Base-by-base conservation (phyloP, 2,888 invertebrate genomes). In the Allacma fusca region DNA sequence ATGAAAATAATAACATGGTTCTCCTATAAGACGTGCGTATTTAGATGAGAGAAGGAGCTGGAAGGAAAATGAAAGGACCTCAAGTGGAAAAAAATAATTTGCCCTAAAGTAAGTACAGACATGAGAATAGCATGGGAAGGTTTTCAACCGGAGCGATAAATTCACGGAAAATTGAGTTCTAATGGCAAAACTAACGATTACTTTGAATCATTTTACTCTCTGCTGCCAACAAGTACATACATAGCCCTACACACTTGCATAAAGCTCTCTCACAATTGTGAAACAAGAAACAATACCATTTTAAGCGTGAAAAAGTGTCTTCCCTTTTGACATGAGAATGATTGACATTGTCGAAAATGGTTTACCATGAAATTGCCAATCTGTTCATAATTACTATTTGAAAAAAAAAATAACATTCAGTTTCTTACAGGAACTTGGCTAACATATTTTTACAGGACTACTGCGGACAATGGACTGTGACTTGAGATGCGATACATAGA, bases 21-120 rank as follows among this genome's bases (percentile, higher is more conserved):
- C 24, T 23, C 21, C 24, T 62, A 24, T 26, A 12, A 62, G 9
- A 34, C 4, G n/a, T n/a, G 9, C 34, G 9, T 34, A 34, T 34
- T 34, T 34, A 34, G 34, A 34, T 34, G 34, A 34, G 24, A 5
- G 24, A 4, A 62, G 24, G 62, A 62, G 4, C 62, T 24, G 62
- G 24, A n/a, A 43, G 69, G 44, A 44, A 43, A 57, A 29, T 23
- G 29, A 21, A 13, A 57, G 24, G 21, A 24, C 50, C 28, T 59
- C 57, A 71, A 28, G 71, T 59, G 71, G 71, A 71, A 71, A 71
- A 70, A 57, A 71, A 71, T 71, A 50, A 57, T 29, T 23, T 71
- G 34, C 21, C 59, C 23, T 59, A 19, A 26, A 62, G 23, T 23
- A 24, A 12, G 62, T 62, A 24, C 16, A 23, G 23, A n/a, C 62